Evolutionary conservation across 1,140 invertebrate genomes (phyloP), one percentile per base, ranked within the genome.

Genomic region (Lucilia sericata): DNA sequence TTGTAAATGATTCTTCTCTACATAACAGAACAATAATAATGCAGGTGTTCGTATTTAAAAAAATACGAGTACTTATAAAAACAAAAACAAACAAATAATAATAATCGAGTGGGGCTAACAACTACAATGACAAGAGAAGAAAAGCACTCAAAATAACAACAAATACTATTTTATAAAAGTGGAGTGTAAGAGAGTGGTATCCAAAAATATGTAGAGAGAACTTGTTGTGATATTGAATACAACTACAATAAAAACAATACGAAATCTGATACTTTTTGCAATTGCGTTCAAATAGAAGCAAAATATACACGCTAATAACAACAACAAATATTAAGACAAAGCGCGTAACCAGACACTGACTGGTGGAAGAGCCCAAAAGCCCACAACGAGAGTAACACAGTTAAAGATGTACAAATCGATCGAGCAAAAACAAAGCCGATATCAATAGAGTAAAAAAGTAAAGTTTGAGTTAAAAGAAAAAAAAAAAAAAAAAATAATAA

Each of bases 391-490:
- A 55, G 51, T 10, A 10, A 42, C 42, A 42, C 51, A 55, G 51
- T n/a, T 55, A 55, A 55, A 17, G 51, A 17, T n/a, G 51, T 4
- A 21, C 65, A 70, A 19, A 65, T 8, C 60, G 60, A 65, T 65
- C 60, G 49, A 65, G 14, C 65, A 60, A n/a, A 14, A n/a, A n/a
- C 55, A n/a, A 60, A 12, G n/a, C 14, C 14, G 5, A 60, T n/a
- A 60, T 60, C 17, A 14, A n/a, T 60, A 60, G 55, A 60, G 55
- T 60, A 60, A 60, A 60, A n/a, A 60, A 60, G 14, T 51, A 80
- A 80, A 49, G 30, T 49, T 80, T 80, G 76, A 80, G 76, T 51
- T 25, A 49, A 76, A 76, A 13, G 21, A 76, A 42, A 76, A 19
- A 49, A n/a, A 80, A 80, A 42, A 49, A 80, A 80, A 80, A 5